These are phyloP conservation scores for Pitangus sulphuratus DNA, from an alignment of 2,797 vertebrate species.

Conservation along the genomic window DNA sequence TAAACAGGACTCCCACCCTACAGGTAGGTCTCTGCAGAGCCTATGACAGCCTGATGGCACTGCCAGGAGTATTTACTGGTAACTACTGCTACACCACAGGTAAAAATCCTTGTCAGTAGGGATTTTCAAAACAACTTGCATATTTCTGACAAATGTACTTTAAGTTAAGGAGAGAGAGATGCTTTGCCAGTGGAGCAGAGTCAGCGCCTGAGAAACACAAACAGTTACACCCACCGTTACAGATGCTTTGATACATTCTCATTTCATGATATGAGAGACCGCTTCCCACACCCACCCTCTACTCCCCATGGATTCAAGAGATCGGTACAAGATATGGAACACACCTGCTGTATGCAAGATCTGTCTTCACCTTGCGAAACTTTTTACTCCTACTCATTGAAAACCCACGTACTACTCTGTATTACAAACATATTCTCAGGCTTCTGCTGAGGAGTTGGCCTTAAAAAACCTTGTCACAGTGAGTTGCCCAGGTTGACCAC, in stretches of 20 bases:
- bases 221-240: not conserved
- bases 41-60: not conserved
- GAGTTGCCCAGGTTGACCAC: not conserved
- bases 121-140: not conserved
- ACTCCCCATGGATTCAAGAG: not conserved
- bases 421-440: not conserved
- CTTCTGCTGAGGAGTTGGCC: not conserved
- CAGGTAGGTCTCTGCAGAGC: not conserved
- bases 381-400: not conserved
- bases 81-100: not conserved
- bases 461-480: not conserved
- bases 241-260: not conserved
- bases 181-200: not conserved
- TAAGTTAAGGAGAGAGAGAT: not conserved
- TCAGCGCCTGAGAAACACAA: not conserved
- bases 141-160: not conserved
- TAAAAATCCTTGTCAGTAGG: not conserved
- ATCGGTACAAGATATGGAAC: not conserved
- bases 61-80: not conserved
- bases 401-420: not conserved
- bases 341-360: not conserved
- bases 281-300: not conserved
- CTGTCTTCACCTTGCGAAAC: not conserved
- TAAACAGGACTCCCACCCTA: not conserved
- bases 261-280: not conserved